A percentile compares a stretch with the other conserved stretches of the same genome.
phyloP scores from a whole-genome alignment of 2,888 invertebrate genomes.

The Drosophila pseudotalamancana region DNA sequence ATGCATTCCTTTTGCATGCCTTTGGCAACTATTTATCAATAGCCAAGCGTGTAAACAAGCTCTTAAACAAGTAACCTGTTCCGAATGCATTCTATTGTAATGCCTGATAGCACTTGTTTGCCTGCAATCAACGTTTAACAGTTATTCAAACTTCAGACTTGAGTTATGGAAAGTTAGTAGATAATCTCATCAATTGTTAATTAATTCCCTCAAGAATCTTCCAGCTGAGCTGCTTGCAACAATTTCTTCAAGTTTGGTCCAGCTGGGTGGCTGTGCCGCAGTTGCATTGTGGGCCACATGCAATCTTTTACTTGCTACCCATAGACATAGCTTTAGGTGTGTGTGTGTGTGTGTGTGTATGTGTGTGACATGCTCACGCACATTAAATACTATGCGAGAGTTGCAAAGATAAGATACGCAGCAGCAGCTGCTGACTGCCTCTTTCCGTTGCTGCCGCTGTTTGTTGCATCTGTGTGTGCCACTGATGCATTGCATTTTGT shows the following conservation, averaged over 20 bases:
- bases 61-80: neutral
- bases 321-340: constrained; percentile 30
- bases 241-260: constrained; percentile 3
- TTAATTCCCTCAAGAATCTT: neutral
- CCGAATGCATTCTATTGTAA: neutral
- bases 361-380: constrained; percentile 57
- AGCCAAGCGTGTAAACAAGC: too few relatives aligned
- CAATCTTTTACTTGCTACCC: constrained; percentile 71
- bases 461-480: constrained; percentile 29
- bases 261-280: constrained; percentile 45
- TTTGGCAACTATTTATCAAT: too few relatives aligned
- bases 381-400: constrained; percentile 67
- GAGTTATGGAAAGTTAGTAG: too few relatives aligned
- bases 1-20: too few relatives aligned
- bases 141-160: too few relatives aligned
- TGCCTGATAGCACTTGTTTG: neutral
- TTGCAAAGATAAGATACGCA: constrained; percentile 78
- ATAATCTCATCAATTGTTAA: too few relatives aligned
- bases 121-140: too few relatives aligned
- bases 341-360: constrained; percentile 9
- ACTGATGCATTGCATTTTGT: constrained; percentile 71
- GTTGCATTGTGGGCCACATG: constrained; percentile 74
- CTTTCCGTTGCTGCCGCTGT: constrained; percentile 58
- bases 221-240: neutral
- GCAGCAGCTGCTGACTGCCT: constrained; percentile 53